Base-by-base conservation (phyloP, 2,113 vertebrate genomes). In the Dissostichus mawsoni region DNA sequence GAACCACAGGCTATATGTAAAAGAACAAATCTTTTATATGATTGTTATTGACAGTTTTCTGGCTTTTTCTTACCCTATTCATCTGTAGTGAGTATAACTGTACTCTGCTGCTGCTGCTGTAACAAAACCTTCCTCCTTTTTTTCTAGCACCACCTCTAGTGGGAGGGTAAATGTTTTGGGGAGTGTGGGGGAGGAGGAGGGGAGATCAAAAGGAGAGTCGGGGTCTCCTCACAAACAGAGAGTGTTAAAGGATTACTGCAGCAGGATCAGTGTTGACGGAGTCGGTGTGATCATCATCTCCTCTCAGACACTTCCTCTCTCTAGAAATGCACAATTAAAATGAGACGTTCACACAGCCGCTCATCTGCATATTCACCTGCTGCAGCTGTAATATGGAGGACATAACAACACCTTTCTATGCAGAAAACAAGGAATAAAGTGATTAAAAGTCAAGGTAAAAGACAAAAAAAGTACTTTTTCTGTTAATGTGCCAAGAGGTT, bases 281-380 rank as follows among this genome's bases (percentile, higher is more conserved):
- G 87, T 82, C 59, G 83, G 92, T 92, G 92, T 89, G 90, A 93
- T 87, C 87, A 55, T 91, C 90, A 84, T 81, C 57, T 90, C 87
- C 91, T 85, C 80, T 8, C 51, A 61, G 56, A 16, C 89, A 88
- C 87, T 92, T 93, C 90, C 92, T 85, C 80, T 82, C 87, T 85
- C 90, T 92, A 84, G 82, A 91, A 92, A 94, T 93, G 90, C 90
- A 94, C 92, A 93, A 93, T 94, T 92, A 89, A 93, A 93, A 94
- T 92, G 89, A 93, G 90, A 89, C 56, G 81, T 80, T 93, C 88
- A 91, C 91, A 81, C 88, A 81, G 50, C 23, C 10, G 77, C 20
- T 88, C 82, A 51, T 7, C 67, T 33, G 74, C 48, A 14, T 59
- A 53, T 71, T 8, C 36, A 57, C 59, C 16, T 3, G 18, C 76